These are phyloP conservation scores for Machimus atricapillus DNA, from an alignment of 2,888 invertebrate species.

Conservation along the genomic window DNA sequence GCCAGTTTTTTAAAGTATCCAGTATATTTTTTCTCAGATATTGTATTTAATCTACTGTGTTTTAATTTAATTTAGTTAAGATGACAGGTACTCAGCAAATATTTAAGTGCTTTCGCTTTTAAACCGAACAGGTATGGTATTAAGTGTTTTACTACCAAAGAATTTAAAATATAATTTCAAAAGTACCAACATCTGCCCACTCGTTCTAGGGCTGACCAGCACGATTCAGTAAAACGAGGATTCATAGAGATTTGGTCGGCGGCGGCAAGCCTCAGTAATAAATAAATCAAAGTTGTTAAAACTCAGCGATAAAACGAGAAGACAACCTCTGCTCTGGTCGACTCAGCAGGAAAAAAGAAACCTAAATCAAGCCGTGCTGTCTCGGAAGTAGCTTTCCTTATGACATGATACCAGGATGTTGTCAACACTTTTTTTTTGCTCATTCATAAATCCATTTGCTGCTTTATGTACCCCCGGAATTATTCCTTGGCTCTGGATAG, in stretches of 20 bases:
- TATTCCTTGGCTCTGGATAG: slow-evolving; percentile 14
- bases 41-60: too few species aligned
- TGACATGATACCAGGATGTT: slow-evolving; percentile 30
- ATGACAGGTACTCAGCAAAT: too few species aligned
- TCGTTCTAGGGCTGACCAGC: not conserved
- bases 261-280: not conserved
- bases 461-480: slow-evolving; percentile 20
- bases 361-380: slow-evolving; percentile 5
- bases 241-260: not conserved
- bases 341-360: slow-evolving; percentile 1
- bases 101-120: too few species aligned
- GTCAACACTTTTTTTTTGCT: slow-evolving; percentile 31
- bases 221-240: not conserved
- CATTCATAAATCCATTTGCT: slow-evolving; percentile 31
- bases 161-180: not conserved
- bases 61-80: too few species aligned
- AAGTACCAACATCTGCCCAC: not conserved
- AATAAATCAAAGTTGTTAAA: not conserved
- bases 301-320: not conserved
- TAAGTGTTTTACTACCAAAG: not conserved
- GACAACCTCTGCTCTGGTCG: not conserved
- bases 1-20: too few species aligned
- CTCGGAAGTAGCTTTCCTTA: slow-evolving; percentile 20
- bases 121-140: not conserved
- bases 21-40: too few species aligned